Conservation (phyloP, 2,888 invertebrate species). For the Trissolcus japonicus region DNA sequence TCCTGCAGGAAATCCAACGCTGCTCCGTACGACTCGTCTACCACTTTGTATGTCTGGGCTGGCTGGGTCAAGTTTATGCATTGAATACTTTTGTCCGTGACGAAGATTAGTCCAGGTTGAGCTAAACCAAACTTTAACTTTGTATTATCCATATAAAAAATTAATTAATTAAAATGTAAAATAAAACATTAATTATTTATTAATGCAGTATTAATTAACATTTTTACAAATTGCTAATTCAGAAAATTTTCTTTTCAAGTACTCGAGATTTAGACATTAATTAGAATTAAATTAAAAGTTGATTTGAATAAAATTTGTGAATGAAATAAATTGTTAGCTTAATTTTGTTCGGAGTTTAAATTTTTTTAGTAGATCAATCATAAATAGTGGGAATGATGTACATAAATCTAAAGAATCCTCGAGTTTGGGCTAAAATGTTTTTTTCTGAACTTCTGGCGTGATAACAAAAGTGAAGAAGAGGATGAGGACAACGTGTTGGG, state of each 20-base stretch:
- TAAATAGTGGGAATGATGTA: not conserved
- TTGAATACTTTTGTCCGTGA: slow-evolving; percentile 8
- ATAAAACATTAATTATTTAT: too few species aligned
- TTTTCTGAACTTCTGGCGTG: not conserved
- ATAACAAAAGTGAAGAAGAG: slow-evolving; percentile 5
- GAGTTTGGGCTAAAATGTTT: not conserved
- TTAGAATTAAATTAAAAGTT: too few species aligned
- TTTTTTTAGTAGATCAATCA: not conserved
- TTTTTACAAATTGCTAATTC: too few species aligned
- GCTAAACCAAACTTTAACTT: not conserved
- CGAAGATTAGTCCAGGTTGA: slow-evolving; percentile 7
- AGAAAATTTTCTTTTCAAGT: too few species aligned
- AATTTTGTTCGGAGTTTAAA: not conserved
- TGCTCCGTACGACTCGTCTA: slow-evolving; percentile 1
- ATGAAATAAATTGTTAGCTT: too few species aligned
- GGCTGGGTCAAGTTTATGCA: not conserved
- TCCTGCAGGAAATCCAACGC: slow-evolving; percentile 10
- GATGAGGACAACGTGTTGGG: not conserved
- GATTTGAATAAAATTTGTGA: too few species aligned
- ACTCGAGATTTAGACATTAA: too few species aligned
- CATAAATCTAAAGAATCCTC: not conserved
- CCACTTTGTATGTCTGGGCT: slow-evolving; percentile 4
- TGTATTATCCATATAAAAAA: too few species aligned
- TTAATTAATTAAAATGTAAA: too few species aligned
- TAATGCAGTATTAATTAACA: too few species aligned